Evolutionary conservation across 2,888 invertebrate genomes (phyloP).

Genomic region (Acrobasis suavella): DNA sequence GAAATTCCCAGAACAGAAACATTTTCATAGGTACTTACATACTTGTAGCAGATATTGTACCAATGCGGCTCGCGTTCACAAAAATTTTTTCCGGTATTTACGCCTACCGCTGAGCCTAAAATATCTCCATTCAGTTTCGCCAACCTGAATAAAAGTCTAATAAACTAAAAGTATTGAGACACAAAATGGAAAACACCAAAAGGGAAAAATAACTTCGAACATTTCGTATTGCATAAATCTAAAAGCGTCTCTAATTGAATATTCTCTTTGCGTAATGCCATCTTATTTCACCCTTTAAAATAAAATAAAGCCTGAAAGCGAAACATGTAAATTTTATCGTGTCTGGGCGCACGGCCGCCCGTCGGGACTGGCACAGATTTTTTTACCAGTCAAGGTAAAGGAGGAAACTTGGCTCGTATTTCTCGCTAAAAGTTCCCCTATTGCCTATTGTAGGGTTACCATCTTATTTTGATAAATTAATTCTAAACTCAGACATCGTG

Average conservation of each 20-base stretch:
- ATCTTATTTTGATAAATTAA: no score
- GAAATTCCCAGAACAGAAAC: neutral
- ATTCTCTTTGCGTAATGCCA: conserved; percentile 77
- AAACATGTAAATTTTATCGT: conserved; percentile 81
- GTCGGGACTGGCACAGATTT: conserved; percentile 64
- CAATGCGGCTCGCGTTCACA: neutral
- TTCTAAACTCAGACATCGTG: no score
- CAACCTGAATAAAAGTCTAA: conserved; percentile 32
- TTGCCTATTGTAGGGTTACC: no score
- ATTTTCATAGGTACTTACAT: neutral
- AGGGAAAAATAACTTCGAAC: conserved; percentile 54
- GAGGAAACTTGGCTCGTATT: conserved; percentile 76
- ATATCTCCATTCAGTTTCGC: conserved; percentile 28
- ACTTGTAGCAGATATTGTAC: neutral
- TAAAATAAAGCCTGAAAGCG: conserved; percentile 76
- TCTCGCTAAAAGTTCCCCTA: conserved; percentile 71
- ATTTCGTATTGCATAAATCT: conserved; percentile 63
- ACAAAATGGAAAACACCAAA: conserved; percentile 40
- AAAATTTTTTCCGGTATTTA: neutral
- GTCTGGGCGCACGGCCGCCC: conserved; percentile 62
- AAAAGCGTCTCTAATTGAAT: conserved; percentile 76
- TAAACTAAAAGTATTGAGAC: conserved; percentile 40
- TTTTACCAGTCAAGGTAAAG: conserved; percentile 69
- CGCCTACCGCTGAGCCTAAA: conserved; percentile 23
- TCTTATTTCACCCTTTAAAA: conserved; percentile 80